These are phyloP conservation scores for Mesochorus sp. DNA, from an alignment of 2,888 invertebrate genomes.

Conservation along the genomic window DNA sequence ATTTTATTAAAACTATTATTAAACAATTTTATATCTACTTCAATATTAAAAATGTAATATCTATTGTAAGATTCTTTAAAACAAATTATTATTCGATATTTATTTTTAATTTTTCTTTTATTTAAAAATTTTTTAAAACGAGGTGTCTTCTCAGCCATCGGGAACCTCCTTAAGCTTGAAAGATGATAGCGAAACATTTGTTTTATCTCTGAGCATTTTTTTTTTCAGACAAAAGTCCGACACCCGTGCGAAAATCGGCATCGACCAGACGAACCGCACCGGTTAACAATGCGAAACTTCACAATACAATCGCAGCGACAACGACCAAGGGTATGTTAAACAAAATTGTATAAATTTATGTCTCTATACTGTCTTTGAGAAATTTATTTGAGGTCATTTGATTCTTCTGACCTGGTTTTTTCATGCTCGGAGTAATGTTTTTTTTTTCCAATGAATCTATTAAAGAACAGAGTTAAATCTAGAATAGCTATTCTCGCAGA, in stretches of 20 bases:
- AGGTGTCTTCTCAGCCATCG: too few species aligned
- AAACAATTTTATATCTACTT: too few species aligned
- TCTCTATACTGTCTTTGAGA: not conserved
- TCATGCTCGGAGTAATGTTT: too few species aligned
- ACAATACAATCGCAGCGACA: conserved; percentile 49
- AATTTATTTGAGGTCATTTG: conserved; percentile 15
- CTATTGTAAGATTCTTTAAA: too few species aligned
- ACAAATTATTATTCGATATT: too few species aligned
- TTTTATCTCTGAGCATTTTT: conserved; percentile 56
- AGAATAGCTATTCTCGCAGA: too few species aligned
- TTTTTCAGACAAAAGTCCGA: conserved; percentile 78
- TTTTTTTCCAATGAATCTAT: conserved; percentile 28
- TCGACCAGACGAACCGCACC: conserved; percentile 55
- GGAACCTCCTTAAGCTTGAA: too few species aligned
- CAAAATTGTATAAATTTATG: conserved; percentile 3
- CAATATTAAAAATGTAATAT: too few species aligned
- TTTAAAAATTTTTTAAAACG: too few species aligned
- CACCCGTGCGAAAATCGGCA: conserved; percentile 73
- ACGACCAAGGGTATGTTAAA: conserved; percentile 59
- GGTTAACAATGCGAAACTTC: conserved; percentile 57
- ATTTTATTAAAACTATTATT: too few species aligned
- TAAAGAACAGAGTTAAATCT: too few species aligned
- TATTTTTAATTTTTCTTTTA: too few species aligned
- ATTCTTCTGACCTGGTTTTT: conserved; percentile 22
- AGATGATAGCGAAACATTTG: not conserved